Evolutionary conservation across 2,888 invertebrate genomes (phyloP), one percentile per base, ranked within the genome.

Genomic region (Parasteatoda lunata): DNA sequence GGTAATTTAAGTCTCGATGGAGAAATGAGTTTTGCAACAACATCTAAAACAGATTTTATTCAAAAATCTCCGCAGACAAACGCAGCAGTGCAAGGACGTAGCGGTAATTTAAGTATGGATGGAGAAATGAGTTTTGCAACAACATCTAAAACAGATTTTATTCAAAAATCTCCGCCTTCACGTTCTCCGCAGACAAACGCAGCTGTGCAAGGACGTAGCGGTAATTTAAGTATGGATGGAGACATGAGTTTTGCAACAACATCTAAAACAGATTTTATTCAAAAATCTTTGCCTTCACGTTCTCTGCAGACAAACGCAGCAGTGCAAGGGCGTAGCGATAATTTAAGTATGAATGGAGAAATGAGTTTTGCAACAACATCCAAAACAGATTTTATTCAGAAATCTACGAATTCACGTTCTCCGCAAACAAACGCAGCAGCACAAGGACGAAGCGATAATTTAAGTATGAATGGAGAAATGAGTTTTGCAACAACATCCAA

Each of bases 51-150:
- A 4, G 79, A 71, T 64, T 79, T 54, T 45, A 59, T 9, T 75
- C 54, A 59, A 6, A 15, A 59, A 75, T 45, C 54, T 45, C 59
- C 59, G 9, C 59, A 59, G n/a, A 65, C 76, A 13, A 65, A 45
- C 48, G 15, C n/a, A n/a, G 48, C 15, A n/a, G 65, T 30, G n/a
- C 49, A 45, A 4, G 4, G 11, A 9, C 88, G 89, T n/a, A 64
- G 13, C 45, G 89, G 79, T 59, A 88, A 89, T 71, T 65, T 89
- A 6, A 72, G 49, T 64, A 66, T 70, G 13, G 85, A 78, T 66
- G 89, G 89, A 15, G 54, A 51, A 45, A 85, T 89, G 89, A 70
- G 83, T 51, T 75, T 89, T 69, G 45, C 69, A 30, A 89, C 89
- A 48, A 81, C 86, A 11, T 47, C 73, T 5, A 15, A 75, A 52